phyloP scores from a whole-genome alignment of 1,140 invertebrate species.

The Apocrypta bakeri region DNA sequence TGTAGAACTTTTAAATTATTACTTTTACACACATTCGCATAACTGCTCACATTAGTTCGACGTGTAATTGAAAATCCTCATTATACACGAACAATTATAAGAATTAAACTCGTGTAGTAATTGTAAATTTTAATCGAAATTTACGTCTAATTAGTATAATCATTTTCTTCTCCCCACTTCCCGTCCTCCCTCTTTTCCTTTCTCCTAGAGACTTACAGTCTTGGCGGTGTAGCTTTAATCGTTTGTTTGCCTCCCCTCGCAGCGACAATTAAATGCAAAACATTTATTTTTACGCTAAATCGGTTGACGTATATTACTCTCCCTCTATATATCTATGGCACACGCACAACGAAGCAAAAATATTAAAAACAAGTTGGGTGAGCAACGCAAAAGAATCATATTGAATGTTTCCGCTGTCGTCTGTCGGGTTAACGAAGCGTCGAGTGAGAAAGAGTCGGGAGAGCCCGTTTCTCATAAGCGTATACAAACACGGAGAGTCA shows the following conservation, averaged over 20 bases:
- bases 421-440: constrained; percentile 41
- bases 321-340: no score
- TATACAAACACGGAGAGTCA: neutral
- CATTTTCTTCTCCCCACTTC: constrained; percentile 1
- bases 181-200: no score
- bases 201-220: neutral
- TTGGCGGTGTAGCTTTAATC: neutral
- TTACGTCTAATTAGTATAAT: constrained; percentile 34
- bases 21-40: neutral
- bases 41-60: neutral
- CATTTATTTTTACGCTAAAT: neutral
- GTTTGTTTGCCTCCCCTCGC: neutral
- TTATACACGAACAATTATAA: constrained; percentile 17
- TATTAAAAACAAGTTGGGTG: constrained; percentile 26
- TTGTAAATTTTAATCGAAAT: constrained; percentile 26
- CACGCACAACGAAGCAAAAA: neutral
- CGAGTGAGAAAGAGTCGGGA: constrained; percentile 2
- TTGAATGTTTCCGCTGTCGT: constrained; percentile 43
- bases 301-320: no score
- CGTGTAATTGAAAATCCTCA: neutral
- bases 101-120: constrained; percentile 35
- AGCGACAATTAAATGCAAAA: neutral
- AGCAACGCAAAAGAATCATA: constrained; percentile 34
- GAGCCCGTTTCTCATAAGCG: neutral
- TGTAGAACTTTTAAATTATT: constrained; percentile 6